These are phyloP conservation scores for Arothron firmamentum DNA, from an alignment of 2,113 vertebrate genomes.

Conservation along the genomic window DNA sequence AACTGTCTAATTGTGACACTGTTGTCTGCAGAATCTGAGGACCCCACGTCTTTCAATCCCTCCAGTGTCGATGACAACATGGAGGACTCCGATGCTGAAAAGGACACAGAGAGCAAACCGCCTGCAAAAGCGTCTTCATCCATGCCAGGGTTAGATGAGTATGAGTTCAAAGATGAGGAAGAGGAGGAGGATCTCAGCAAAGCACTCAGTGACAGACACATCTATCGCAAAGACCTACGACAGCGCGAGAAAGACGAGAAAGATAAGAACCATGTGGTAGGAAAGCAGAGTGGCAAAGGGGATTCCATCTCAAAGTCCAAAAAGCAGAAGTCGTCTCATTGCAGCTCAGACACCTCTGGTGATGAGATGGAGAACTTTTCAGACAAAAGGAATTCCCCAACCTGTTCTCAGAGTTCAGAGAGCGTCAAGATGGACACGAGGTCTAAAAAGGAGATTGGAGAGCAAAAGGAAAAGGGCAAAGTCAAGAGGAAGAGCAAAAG, in stretches of 20 bases:
- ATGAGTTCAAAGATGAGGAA: conserved; percentile 94
- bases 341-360: conserved; percentile 90
- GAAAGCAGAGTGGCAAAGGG: conserved; percentile 84
- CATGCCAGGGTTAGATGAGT: conserved; percentile 87
- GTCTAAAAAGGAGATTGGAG: conserved; percentile 83
- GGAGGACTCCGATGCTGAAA: conserved; percentile 91
- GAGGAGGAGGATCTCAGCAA: conserved; percentile 86
- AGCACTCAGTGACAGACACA: conserved; percentile 86
- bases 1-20: not conserved
- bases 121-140: conserved; percentile 80
- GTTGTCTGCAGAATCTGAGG: conserved; percentile 85
- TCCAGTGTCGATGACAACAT: conserved; percentile 92
- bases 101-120: conserved; percentile 85
- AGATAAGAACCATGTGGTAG: conserved; percentile 80
- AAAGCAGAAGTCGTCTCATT: conserved; percentile 85
- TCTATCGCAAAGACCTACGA: conserved; percentile 85
- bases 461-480: conserved; percentile 94
- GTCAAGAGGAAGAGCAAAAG: conserved; percentile 94
- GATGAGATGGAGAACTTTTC: conserved; percentile 81
- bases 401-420: conserved; percentile 81
- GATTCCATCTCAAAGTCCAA: conserved; percentile 82
- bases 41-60: conserved; percentile 88
- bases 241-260: conserved; percentile 85
- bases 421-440: conserved; percentile 79
- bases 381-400: conserved; percentile 81